These are phyloP conservation scores for Leucoraja erinaceus DNA, from an alignment of 2,113 vertebrate genomes.

Conservation along the genomic window DNA sequence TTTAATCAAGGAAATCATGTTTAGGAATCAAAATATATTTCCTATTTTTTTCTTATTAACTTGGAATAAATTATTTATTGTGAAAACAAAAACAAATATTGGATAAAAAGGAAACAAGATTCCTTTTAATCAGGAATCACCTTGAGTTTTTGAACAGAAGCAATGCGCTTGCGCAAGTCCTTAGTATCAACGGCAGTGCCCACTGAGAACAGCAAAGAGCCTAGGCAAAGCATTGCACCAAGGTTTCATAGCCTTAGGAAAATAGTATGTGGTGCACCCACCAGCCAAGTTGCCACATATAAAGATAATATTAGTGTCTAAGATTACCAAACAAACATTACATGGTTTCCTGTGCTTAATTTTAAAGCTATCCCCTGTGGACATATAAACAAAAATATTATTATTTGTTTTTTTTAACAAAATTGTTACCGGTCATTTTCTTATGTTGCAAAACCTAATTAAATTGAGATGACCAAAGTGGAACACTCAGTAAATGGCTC, in stretches of 20 bases:
- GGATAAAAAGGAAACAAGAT: too few species aligned
- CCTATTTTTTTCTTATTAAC: too few species aligned
- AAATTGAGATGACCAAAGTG: neutral
- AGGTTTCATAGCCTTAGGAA: neutral
- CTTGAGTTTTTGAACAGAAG: neutral
- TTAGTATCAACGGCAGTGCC: neutral
- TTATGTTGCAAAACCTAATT: neutral
- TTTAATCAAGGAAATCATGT: too few species aligned
- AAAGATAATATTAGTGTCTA: neutral
- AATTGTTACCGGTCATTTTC: neutral
- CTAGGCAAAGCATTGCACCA: neutral
- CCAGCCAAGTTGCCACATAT: neutral
- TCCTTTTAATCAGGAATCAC: too few species aligned
- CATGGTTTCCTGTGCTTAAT: neutral
- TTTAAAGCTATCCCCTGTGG: neutral
- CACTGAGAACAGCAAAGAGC: neutral
- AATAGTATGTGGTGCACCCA: neutral
- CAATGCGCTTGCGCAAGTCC: neutral
- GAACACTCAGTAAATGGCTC: neutral
- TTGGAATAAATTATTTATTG: too few species aligned
- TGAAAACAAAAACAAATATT: too few species aligned
- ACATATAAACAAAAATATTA: neutral
- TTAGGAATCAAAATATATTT: too few species aligned
- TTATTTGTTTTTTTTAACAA: neutral
- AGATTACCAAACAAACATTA: neutral